Evolutionary conservation across 2,888 invertebrate species (phyloP).

Genomic region (Panzeria rudis): DNA sequence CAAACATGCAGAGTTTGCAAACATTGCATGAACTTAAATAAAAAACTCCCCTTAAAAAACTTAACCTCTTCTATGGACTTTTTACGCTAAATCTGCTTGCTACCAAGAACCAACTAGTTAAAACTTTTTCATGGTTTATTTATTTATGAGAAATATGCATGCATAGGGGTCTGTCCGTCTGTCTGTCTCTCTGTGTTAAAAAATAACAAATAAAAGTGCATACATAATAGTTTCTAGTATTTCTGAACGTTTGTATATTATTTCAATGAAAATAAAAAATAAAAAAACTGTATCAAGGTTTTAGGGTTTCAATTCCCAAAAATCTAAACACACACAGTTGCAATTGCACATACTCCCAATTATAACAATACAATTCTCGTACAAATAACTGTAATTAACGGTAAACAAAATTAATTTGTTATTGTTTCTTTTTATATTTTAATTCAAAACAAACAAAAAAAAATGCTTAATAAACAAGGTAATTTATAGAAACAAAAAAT

Average conservation of each 20-base stretch:
- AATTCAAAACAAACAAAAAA: constrained; percentile 50
- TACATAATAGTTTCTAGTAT: neutral
- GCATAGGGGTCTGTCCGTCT: constrained; percentile 46
- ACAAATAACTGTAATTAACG: constrained; percentile 69
- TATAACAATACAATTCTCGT: constrained; percentile 42
- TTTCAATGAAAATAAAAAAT: constrained; percentile 45
- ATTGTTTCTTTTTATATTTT: constrained; percentile 54
- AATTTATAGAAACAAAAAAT: constrained; percentile 42
- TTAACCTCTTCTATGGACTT: constrained; percentile 34
- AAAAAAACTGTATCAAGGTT: constrained; percentile 69
- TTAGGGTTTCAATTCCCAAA: constrained; percentile 65
- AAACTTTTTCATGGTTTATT: constrained; percentile 58
- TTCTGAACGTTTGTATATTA: neutral
- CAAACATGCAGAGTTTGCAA: constrained; percentile 69
- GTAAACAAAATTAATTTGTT: constrained; percentile 71
- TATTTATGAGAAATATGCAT: constrained; percentile 40
- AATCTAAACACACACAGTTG: constrained; percentile 14
- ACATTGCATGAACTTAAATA: constrained; percentile 49
- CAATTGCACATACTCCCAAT: constrained; percentile 20
- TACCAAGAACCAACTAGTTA: constrained; percentile 40
- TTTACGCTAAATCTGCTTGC: constrained; percentile 27
- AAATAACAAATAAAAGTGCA: constrained; percentile 35
- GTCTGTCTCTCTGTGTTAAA: neutral
- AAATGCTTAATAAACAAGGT: constrained; percentile 69
- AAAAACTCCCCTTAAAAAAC: constrained; percentile 43